Evolutionary conservation across 2,797 vertebrate species (phyloP).

Genomic region (Fundulus diaphanus): DNA sequence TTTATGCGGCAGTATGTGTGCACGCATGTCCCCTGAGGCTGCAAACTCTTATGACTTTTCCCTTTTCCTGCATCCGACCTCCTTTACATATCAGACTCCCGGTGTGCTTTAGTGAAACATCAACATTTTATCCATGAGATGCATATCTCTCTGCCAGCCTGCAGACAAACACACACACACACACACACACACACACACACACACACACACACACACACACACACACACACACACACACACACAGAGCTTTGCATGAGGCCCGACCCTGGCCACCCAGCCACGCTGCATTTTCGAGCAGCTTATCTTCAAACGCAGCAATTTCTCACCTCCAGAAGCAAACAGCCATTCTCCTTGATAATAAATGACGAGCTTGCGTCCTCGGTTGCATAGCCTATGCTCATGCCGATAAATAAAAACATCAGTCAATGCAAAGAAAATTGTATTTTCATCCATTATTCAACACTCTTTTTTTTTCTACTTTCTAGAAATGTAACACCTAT

Average conservation of each 20-base stretch:
- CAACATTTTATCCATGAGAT: constrained; percentile 55
- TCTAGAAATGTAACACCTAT: constrained; percentile 9
- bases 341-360: constrained; percentile 45
- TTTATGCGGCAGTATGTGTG: constrained; percentile 26
- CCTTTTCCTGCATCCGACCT: constrained; percentile 35
- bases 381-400: constrained; percentile 49
- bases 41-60: constrained; percentile 56
- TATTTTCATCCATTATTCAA: neutral
- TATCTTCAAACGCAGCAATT: constrained; percentile 58
- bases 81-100: constrained; percentile 58
- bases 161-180: constrained; percentile 24
- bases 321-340: constrained; percentile 52
- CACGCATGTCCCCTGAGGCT: constrained; percentile 35
- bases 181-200: neutral
- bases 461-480: neutral
- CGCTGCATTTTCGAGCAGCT: constrained; percentile 53
- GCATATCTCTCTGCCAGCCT: constrained; percentile 48
- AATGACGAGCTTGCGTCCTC: constrained; percentile 44
- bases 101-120: constrained; percentile 48
- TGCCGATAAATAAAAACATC: constrained; percentile 35
- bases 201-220: constrained; percentile 12
- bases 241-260: constrained; percentile 8
- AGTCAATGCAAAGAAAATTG: constrained; percentile 12
- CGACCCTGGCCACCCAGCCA: constrained; percentile 32
- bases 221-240: constrained; percentile 6